Conservation (phyloP, 1,140 invertebrate genomes). For the Tetramorium simillimum region DNA sequence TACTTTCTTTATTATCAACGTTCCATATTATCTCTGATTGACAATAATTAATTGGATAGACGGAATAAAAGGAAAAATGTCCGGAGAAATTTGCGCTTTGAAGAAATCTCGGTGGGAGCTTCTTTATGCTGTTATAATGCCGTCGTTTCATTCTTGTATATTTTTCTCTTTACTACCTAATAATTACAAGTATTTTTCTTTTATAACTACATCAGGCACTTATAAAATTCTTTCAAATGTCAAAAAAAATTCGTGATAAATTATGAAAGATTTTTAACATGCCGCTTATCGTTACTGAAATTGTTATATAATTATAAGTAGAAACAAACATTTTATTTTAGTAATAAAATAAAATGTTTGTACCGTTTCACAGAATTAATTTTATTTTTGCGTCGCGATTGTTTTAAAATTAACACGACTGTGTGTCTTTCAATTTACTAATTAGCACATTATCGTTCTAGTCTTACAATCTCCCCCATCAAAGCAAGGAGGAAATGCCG, state of each 20-base stretch:
- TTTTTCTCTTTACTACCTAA: not conserved
- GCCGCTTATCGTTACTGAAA: not conserved
- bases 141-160: not conserved
- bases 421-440: not conserved
- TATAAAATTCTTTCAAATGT: not conserved
- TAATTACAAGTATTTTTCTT: not conserved
- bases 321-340: not conserved
- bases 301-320: not conserved
- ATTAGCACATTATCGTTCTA: not conserved
- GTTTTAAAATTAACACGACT: not conserved
- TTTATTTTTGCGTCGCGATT: not conserved
- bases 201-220: not conserved
- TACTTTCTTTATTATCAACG: not conserved
- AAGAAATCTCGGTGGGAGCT: not conserved
- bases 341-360: not conserved
- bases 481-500: not conserved
- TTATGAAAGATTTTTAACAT: not conserved
- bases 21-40: conserved; percentile 11
- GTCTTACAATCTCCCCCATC: not conserved
- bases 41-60: conserved; percentile 25
- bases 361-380: not conserved
- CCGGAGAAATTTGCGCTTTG: not conserved
- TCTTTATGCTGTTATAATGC: not conserved
- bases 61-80: not conserved
- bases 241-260: not conserved